A percentile compares a stretch with the other conserved stretches of the same genome.
These are phyloP conservation scores for Parotia lawesii DNA, from an alignment of 2,113 vertebrate genomes.

Conservation along the genomic window DNA sequence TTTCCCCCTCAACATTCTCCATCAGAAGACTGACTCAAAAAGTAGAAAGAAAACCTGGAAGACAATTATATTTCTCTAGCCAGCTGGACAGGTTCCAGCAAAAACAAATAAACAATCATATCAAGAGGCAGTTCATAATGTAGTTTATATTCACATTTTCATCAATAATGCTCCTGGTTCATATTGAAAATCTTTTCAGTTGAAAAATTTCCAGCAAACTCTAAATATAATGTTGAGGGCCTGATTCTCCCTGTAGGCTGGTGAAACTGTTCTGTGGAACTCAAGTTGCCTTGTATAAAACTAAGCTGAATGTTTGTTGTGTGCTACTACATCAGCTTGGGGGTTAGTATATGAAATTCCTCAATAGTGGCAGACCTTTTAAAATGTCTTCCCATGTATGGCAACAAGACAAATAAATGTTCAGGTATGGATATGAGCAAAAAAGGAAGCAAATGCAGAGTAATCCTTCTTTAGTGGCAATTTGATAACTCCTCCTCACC, in stretches of 20 bases:
- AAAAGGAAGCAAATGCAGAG: neutral
- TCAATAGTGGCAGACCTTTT: neutral
- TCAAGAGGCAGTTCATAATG: neutral
- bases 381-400: neutral
- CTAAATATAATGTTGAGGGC: neutral
- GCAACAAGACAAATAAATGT: neutral
- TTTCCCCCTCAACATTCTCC: neutral
- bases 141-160: neutral
- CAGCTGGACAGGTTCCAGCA: neutral
- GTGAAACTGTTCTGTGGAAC: neutral
- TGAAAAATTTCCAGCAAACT: neutral
- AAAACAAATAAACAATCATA: slow-evolving; percentile 4
- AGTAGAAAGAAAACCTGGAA: neutral
- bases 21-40: neutral
- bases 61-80: neutral
- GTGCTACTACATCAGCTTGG: neutral
- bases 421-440: neutral
- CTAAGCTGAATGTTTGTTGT: neutral
- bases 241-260: neutral
- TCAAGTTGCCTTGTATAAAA: neutral
- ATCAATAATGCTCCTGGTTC: neutral
- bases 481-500: neutral
- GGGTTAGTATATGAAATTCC: neutral
- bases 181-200: neutral
- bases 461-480: neutral